Evolutionary conservation across 2,797 vertebrate genomes (phyloP), one percentile per base, ranked within the genome.

Genomic region (Melanotaenia pygmaea): DNA sequence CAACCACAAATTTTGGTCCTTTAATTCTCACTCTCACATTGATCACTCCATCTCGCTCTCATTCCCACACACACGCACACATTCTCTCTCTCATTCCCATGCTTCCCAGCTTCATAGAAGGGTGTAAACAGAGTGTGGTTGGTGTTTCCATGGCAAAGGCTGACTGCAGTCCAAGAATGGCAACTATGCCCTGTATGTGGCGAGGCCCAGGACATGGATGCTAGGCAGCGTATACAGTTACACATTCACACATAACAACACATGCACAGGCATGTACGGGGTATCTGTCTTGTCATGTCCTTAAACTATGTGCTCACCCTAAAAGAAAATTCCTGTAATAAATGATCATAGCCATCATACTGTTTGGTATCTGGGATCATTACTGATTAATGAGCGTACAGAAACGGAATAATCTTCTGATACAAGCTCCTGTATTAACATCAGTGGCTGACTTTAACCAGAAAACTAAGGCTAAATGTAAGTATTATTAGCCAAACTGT

Each of bases 91-190:
- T 84, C 74, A 86, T 92, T 93, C 90, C 88, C 88, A 90, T 87
- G 89, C 84, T 83, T 91, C 81, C 89, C 91, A 88, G 86, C 81
- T 88, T 86, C 90, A 92, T 80, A 93, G 88, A 84, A 89, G 81
- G 91, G 82, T 89, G 88, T 90, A 86, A 89, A 90, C 88, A 91
- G 66, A 91, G 87, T 91, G 73, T 11, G 78, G 89, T 88, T 90
- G 92, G 83, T 79, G 94, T 96, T 94, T 90, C 94, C 92, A 94
- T 92, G 93, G 94, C 74, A 83, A 92, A 90, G 86, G 72, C 84
- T 70, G 67, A 77, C 79, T 72, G 61, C 73, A 90, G 89, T 83
- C 92, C 89, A 81, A 85, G 94, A 96, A 96, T 96, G 95, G 88
- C 89, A 92, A 92, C 93, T 91, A 84, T 92, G 91, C 90, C 80